phyloP scores from a whole-genome alignment of 2,797 vertebrate genomes.

The Zenarchopterus dispar region DNA sequence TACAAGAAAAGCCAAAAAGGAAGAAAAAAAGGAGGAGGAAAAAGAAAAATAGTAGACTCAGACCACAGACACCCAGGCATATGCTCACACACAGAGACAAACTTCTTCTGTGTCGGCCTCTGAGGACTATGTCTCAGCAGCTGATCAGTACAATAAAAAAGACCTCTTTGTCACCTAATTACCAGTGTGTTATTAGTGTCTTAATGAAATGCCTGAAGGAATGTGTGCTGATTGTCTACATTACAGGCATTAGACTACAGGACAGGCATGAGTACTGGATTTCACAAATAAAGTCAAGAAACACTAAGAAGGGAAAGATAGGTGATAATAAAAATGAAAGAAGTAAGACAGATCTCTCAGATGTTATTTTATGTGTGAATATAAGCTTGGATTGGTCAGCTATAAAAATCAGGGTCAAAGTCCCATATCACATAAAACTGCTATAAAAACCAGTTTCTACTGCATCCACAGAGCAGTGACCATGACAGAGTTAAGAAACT shows the following conservation, averaged over 20 bases:
- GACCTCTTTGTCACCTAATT: constrained; percentile 82
- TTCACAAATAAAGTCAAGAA: constrained; percentile 57
- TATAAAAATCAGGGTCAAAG: too few relatives aligned
- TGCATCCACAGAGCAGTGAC: background rate
- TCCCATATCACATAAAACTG: too few relatives aligned
- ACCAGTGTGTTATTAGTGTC: constrained; percentile 84
- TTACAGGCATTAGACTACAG: constrained; percentile 45
- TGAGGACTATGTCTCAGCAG: constrained; percentile 69
- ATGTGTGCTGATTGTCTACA: constrained; percentile 66
- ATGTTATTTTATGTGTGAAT: too few relatives aligned
- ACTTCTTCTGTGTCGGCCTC: constrained; percentile 55
- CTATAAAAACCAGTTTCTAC: background rate
- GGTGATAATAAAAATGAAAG: constrained; percentile 3
- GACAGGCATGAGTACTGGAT: constrained; percentile 47
- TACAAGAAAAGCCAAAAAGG: background rate
- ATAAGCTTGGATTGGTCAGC: too few relatives aligned
- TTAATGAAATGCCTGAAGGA: constrained; percentile 85
- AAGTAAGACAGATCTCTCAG: too few relatives aligned
- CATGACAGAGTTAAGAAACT: too few relatives aligned
- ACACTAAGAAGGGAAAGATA: constrained; percentile 29
- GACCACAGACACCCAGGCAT: background rate
- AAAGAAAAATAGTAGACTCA: too few relatives aligned
- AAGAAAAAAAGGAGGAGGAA: too few relatives aligned
- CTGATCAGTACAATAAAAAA: constrained; percentile 82
- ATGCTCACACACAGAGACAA: constrained; percentile 19